Percentiles rank a stretch among this genome's conserved stretches.
Evolutionary conservation across 2,113 vertebrate species (phyloP).

Genomic region (Arizona elegans): DNA sequence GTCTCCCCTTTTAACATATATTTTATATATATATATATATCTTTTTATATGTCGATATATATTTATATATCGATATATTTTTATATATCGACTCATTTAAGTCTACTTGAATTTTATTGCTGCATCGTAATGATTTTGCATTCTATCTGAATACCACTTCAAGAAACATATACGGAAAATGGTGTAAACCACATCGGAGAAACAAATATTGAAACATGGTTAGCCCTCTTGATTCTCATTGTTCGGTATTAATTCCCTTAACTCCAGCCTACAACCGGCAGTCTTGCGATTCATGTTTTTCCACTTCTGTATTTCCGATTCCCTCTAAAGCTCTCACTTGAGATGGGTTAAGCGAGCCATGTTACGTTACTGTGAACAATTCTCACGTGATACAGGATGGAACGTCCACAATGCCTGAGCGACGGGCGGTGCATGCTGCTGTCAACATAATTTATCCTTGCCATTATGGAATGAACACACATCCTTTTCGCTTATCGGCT

Average conservation of each 20-base stretch:
- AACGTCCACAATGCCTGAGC: slow-evolving; percentile 28
- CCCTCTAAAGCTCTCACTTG: slow-evolving; percentile 4
- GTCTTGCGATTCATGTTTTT: neutral
- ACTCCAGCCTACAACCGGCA: neutral
- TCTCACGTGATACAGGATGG: slow-evolving; percentile 36
- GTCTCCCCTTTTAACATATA: neutral
- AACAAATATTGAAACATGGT: neutral
- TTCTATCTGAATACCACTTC: neutral
- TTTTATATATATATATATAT: no score
- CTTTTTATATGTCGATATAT: no score
- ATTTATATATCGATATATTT: no score
- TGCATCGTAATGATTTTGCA: neutral
- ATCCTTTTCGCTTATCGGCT: slow-evolving; percentile 28
- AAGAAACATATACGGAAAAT: neutral
- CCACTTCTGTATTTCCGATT: neutral
- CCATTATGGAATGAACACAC: slow-evolving; percentile 33
- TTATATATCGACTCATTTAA: neutral
- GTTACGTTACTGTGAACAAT: neutral
- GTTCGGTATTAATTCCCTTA: neutral
- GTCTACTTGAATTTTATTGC: neutral
- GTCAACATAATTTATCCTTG: slow-evolving; percentile 51
- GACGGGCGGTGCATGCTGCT: slow-evolving; percentile 10
- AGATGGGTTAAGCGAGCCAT: slow-evolving; percentile 8
- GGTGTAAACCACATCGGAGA: neutral
- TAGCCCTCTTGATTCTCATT: neutral